Evolutionary conservation across 2,888 invertebrate genomes (phyloP), one percentile per base, ranked within the genome.

Genomic region (Xylocampa areola): DNA sequence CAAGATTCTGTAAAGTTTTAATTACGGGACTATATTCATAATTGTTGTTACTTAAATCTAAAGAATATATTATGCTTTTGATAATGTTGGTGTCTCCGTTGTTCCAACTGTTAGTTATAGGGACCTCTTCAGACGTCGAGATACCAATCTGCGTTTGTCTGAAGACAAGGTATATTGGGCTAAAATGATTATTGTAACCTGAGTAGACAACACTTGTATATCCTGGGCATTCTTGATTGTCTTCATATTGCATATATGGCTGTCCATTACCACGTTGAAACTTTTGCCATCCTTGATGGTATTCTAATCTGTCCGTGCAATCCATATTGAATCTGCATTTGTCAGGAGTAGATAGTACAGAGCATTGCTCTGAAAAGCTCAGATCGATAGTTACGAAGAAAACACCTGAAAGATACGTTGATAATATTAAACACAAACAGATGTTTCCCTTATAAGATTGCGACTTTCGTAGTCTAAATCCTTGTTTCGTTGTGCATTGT

Each of bases 11-110:
- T 84, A 91, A 81, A 1, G 6, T 0, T 3, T 8, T 3, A 1
- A 89, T 32, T 1, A 4, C 23, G 8, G 88, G 89, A 1, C 39
- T 53, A 7, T 6, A 0, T 2, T 30, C n/a, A 16, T 72, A 84
- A 4, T 66, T 51, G 19, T 84, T 82, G 2, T 64, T 21, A 45
- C 80, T 84, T 13, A 90, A 4, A 50, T 90, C 83, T 25, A 89
- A 61, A 11, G 55, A 60, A 25, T 67, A 41, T n/a, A 79, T n/a
- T n/a, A n/a, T n/a, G n/a, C n/a, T n/a, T n/a, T n/a, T 59, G 0
- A 60, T 6, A 1, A 35, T 7, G 0, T 55, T 2, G 0, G 58
- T 2, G 2, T 32, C 25, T 0, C 57, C 39, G 0, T 29, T 30
- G 8, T 11, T 29, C 25, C 29, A 3, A 6, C 60, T 29, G 1